Conservation (phyloP, 2,113 vertebrate species). For the Xenus cinereus region DNA sequence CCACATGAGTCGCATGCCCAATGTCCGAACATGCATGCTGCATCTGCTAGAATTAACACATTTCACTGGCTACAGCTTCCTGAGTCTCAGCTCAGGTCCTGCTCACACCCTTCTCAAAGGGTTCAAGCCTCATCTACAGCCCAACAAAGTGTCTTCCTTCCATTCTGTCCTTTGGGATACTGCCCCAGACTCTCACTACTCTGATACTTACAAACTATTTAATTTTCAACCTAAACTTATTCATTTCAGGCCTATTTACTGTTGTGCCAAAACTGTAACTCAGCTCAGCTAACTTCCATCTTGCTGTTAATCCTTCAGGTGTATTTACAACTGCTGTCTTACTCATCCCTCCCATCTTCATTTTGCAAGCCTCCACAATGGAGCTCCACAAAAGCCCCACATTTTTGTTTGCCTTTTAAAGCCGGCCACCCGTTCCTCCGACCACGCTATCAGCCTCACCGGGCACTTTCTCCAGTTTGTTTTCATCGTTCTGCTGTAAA, state of each 20-base stretch:
- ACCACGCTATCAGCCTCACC: neutral
- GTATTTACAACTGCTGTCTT: neutral
- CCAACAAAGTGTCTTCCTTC: neutral
- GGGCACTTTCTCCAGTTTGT: neutral
- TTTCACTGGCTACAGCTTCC: neutral
- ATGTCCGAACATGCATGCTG: neutral
- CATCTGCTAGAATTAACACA: neutral
- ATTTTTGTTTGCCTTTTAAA: neutral
- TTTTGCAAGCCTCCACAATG: neutral
- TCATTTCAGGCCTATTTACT: neutral
- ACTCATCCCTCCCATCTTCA: neutral
- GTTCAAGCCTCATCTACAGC: neutral
- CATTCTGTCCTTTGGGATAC: neutral
- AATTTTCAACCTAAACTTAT: neutral
- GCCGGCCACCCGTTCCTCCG: neutral
- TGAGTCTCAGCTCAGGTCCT: neutral
- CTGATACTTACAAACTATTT: neutral
- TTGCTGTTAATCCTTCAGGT: neutral
- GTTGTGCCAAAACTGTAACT: neutral
- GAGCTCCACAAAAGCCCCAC: too few relatives aligned
- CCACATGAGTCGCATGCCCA: fast-evolving
- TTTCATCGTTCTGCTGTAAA: neutral
- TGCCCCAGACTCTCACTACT: neutral
- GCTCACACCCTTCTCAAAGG: neutral
- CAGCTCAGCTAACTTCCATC: neutral